A percentile compares a stretch with the other conserved stretches of the same genome.
phyloP scores from a whole-genome alignment of 92 coral and sea anemone species.

The Umimayanthus chanpuru region DNA sequence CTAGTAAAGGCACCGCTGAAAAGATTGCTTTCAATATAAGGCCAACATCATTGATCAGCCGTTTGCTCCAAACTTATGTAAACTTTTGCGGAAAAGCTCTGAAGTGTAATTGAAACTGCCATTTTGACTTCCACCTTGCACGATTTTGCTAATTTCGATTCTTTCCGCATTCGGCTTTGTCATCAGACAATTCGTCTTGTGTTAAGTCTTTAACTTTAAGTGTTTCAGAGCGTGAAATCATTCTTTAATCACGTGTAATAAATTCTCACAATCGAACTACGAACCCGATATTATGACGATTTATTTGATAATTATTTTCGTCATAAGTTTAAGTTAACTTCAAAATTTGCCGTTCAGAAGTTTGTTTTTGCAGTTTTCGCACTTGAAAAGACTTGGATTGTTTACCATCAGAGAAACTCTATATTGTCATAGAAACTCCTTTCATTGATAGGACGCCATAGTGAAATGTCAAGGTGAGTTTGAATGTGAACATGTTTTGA shows the following conservation, averaged over 20 bases:
- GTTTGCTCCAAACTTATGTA: not conserved
- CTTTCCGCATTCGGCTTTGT: not conserved
- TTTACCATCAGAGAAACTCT: not conserved
- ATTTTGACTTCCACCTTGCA: too few relatives aligned
- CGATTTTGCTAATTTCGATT: not conserved
- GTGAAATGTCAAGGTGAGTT: not conserved
- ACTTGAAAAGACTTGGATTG: not conserved
- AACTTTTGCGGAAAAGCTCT: not conserved
- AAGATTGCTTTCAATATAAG: not conserved
- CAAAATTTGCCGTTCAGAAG: not conserved
- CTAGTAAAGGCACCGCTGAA: not conserved
- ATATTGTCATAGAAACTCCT: not conserved
- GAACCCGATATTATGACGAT: not conserved
- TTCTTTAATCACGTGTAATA: too few relatives aligned
- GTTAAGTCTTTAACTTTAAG: not conserved
- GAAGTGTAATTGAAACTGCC: not conserved
- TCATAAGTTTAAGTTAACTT: not conserved
- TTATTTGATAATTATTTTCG: not conserved
- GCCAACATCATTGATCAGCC: not conserved
- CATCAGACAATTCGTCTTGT: too few relatives aligned
- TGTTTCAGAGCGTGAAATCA: not conserved
- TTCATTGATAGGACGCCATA: not conserved
- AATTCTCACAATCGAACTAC: too few relatives aligned
- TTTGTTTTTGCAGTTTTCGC: not conserved
- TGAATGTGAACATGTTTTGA: not conserved